Base-by-base conservation (phyloP, 2,888 invertebrate genomes). In the Drosophila merina region DNA sequence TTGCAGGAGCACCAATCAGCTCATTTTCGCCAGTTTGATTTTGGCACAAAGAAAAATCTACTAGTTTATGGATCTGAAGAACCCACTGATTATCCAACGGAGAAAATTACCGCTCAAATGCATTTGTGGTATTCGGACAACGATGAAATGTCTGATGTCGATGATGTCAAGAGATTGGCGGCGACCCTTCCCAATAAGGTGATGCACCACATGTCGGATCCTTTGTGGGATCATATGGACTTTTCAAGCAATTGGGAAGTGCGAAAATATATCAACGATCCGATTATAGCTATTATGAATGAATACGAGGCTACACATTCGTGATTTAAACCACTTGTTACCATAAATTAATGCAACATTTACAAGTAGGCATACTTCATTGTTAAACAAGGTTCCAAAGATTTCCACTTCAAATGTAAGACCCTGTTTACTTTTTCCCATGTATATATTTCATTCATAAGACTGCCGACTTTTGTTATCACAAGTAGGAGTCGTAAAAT, bases 101-200 rank as follows among this genome's bases (percentile, higher is more conserved):
- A 80, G 4, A 28, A 63, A 1, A 80, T 88, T 8, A 73, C 72
- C 0, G 52, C 74, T 4, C n/a, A 69, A 14, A 63, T 80, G 33
- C 87, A 88, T 48, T 49, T 89, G 14, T 89, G 88, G 79, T 88
- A 84, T 51, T 76, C 82, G 30, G 87, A 88, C 48, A 89, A 83
- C 25, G 89, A 89, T 58, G 55, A 45, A 0, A 56, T 82, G 75
- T 71, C 85, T 4, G 86, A 79, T 6, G 77, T 88, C 0, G 63
- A 49, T 4, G 88, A 89, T 71, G 86, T 87, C 0, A 9, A 69
- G 2, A 63, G 67, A n/a, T 57, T 89, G 52, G 76, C 80, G 1
- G 57, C 40, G 1, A 59, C 75, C 0, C 50, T 89, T 25, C 86
- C 87, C 8, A 82, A 87, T 38, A 76, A 67, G 12, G 58, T 49